phyloP scores from a whole-genome alignment of 1,140 invertebrate genomes.

The Zophobas atratus region DNA sequence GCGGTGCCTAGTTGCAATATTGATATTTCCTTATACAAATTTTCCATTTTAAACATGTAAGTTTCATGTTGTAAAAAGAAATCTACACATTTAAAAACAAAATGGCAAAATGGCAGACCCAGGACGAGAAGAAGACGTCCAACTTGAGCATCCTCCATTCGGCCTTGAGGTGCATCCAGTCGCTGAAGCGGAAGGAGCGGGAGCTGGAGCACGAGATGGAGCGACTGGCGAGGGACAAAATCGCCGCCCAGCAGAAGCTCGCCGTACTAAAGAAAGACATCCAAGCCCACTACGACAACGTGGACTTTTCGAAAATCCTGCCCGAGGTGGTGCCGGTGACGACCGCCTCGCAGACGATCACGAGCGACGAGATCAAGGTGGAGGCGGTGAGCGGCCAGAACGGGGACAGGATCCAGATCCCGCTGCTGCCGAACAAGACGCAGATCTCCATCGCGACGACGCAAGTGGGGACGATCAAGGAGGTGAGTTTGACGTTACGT shows the following conservation, averaged over 20 bases:
- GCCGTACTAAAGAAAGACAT: constrained; percentile 80
- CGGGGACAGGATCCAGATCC: constrained; percentile 57
- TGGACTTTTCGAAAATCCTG: constrained; percentile 75
- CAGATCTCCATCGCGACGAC: constrained; percentile 52
- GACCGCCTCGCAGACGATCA: constrained; percentile 57
- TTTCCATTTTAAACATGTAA: too few relatives aligned
- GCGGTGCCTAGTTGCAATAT: too few relatives aligned
- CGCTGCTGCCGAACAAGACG: constrained; percentile 57
- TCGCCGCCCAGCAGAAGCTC: constrained; percentile 81
- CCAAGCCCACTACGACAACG: constrained; percentile 76
- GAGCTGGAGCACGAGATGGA: constrained; percentile 92
- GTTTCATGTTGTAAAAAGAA: too few relatives aligned
- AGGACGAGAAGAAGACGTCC: constrained; percentile 93
- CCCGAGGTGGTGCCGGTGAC: constrained; percentile 67
- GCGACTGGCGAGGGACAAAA: constrained; percentile 88
- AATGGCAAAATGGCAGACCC: constrained; percentile 65
- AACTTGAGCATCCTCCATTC: constrained; percentile 93
- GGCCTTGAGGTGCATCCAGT: constrained; percentile 81
- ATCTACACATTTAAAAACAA: too few relatives aligned
- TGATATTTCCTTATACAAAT: too few relatives aligned
- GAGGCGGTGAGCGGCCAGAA: constrained; percentile 47
- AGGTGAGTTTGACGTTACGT: constrained; percentile 48
- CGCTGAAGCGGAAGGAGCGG: constrained; percentile 81
- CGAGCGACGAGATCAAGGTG: constrained; percentile 21
- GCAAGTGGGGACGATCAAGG: constrained; percentile 53